phyloP scores from a whole-genome alignment of 2,888 invertebrate species.

The Euproctis similis region DNA sequence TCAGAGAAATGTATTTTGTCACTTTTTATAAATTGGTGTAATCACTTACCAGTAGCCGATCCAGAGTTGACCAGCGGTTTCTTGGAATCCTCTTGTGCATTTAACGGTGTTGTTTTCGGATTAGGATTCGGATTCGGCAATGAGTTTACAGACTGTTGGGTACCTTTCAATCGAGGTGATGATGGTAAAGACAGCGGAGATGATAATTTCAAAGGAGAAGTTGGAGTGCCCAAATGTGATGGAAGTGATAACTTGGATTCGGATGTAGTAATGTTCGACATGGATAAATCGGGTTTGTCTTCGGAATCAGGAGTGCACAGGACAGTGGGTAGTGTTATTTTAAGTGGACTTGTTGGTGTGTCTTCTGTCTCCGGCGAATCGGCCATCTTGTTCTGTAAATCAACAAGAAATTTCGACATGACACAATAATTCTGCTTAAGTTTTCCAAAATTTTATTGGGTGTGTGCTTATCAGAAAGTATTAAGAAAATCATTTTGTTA shows the following conservation, averaged over 20 bases:
- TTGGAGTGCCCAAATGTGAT: slow-evolving; percentile 56
- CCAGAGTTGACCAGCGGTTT: slow-evolving; percentile 37
- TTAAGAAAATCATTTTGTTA: too few relatives aligned
- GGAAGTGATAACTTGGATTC: slow-evolving; percentile 60
- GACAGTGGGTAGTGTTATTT: slow-evolving; percentile 56
- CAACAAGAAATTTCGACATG: too few relatives aligned
- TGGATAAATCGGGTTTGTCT: slow-evolving; percentile 28
- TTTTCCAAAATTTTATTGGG: too few relatives aligned
- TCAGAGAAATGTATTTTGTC: too few relatives aligned
- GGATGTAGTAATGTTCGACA: slow-evolving; percentile 40
- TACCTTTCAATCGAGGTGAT: slow-evolving; percentile 47
- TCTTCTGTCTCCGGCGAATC: slow-evolving; percentile 39
- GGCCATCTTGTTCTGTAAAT: slow-evolving; percentile 56
- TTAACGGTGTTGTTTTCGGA: slow-evolving; percentile 19
- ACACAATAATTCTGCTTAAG: too few relatives aligned
- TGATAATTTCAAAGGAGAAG: slow-evolving; percentile 51
- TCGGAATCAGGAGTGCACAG: slow-evolving; percentile 47
- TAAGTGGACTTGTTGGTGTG: slow-evolving; percentile 31
- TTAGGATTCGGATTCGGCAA: slow-evolving; percentile 32
- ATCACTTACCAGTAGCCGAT: slow-evolving; percentile 61
- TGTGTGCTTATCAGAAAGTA: too few relatives aligned
- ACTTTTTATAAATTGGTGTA: slow-evolving; percentile 1
- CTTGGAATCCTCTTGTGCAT: slow-evolving; percentile 27
- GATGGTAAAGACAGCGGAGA: slow-evolving; percentile 58
- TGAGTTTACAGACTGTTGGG: slow-evolving; percentile 39